A percentile compares a stretch with the other conserved stretches of the same genome.
phyloP scores from a whole-genome alignment of 2,797 vertebrate genomes.

The Thamnophis elegans region DNA sequence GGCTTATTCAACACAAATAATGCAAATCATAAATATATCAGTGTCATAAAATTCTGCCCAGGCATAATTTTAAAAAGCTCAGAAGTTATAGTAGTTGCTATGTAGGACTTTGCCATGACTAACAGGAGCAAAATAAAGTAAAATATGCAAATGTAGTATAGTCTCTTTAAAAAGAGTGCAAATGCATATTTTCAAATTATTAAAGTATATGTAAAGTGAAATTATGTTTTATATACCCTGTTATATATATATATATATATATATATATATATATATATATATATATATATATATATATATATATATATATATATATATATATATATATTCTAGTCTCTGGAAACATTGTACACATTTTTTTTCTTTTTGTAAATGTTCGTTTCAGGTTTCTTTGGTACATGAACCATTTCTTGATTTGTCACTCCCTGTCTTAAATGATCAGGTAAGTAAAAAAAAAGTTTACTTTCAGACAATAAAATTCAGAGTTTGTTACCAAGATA shows the following conservation, averaged over 20 bases:
- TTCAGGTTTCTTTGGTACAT: conserved; percentile 90
- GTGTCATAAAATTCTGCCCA: neutral
- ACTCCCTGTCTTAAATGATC: conserved; percentile 87
- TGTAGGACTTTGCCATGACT: neutral
- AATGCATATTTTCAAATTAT: neutral
- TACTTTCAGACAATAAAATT: conserved; percentile 1
- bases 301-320: no score
- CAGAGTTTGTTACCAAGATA: neutral
- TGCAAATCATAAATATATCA: neutral
- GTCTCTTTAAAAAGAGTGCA: neutral
- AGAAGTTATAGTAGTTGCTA: neutral
- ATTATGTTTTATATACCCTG: neutral
- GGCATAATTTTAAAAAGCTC: neutral
- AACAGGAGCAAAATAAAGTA: neutral
- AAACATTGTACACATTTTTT: neutral
- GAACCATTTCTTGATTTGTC: conserved; percentile 98
- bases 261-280: no score
- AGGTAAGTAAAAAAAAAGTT: conserved; percentile 76
- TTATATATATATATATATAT: neutral
- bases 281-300: no score
- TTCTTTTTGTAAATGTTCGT: conserved; percentile 33
- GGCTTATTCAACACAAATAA: neutral
- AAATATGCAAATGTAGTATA: neutral
- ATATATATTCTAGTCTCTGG: neutral
- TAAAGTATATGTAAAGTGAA: neutral